Conservation (phyloP, 2,113 vertebrate species). For the Willisornis vidua region DNA sequence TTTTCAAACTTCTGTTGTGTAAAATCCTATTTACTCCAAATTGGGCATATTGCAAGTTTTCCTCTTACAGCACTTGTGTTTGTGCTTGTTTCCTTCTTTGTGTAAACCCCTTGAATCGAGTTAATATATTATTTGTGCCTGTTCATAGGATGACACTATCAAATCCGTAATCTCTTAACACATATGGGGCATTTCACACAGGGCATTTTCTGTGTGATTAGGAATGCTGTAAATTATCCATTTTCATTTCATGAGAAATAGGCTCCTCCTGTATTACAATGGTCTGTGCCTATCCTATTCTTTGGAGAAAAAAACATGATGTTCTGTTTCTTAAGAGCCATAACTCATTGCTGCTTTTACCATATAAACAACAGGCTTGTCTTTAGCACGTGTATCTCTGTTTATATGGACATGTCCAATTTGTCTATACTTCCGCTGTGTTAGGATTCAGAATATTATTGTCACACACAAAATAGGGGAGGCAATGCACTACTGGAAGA, state of each 20-base stretch:
- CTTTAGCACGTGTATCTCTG: neutral
- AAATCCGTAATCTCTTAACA: constrained; percentile 30
- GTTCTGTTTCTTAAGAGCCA: neutral
- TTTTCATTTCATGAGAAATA: constrained; percentile 31
- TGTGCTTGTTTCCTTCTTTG: neutral
- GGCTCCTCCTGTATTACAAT: neutral
- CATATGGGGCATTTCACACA: neutral
- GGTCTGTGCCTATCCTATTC: neutral
- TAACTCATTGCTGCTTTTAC: neutral
- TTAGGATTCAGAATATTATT: neutral
- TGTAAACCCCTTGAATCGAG: neutral
- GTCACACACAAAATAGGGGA: neutral
- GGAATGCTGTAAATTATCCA: constrained; percentile 26
- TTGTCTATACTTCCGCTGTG: neutral
- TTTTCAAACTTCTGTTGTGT: neutral
- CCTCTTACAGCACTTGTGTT: neutral
- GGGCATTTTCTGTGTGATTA: constrained; percentile 37
- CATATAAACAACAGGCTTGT: neutral
- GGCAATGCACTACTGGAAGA: neutral
- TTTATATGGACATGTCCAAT: neutral
- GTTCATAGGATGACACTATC: neutral
- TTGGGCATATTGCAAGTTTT: neutral
- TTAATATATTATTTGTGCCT: neutral
- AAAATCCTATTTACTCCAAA: neutral
- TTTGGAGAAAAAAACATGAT: constrained; percentile 10